Percentiles rank a stretch among this genome's conserved stretches.
Conservation (phyloP, 2,888 invertebrate genomes). For the Limnephilus lunatus region DNA sequence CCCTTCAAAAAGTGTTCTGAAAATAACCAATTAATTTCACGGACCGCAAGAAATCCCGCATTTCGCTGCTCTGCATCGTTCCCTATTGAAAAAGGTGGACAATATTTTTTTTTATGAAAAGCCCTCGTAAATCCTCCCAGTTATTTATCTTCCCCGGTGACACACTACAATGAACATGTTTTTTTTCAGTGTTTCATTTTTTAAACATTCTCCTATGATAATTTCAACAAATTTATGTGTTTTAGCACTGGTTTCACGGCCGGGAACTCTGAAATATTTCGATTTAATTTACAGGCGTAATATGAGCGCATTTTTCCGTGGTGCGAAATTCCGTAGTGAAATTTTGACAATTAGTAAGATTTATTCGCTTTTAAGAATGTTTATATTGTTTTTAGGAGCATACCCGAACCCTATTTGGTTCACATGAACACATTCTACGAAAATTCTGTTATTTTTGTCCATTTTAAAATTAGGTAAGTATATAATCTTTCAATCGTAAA, state of each 20-base stretch:
- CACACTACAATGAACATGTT: conserved; percentile 51
- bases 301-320: conserved; percentile 16
- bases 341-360: not conserved
- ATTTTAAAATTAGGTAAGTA: not conserved
- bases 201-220: conserved; percentile 43
- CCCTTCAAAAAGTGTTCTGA: not conserved
- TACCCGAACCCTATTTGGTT: not conserved
- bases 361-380: conserved; percentile 11
- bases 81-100: conserved; percentile 53
- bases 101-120: conserved; percentile 49
- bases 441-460: too few species aligned
- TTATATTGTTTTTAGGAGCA: not conserved
- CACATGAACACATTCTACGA: not conserved
- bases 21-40: conserved; percentile 51
- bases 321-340: conserved; percentile 30
- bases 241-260: conserved; percentile 29
- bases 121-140: conserved; percentile 21
- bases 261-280: conserved; percentile 29
- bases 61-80: conserved; percentile 23
- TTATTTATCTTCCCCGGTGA: conserved; percentile 40
- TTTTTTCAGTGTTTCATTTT: conserved; percentile 32
- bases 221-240: conserved; percentile 36
- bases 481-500: too few species aligned
- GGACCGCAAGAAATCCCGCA: conserved; percentile 45
- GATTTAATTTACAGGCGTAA: conserved; percentile 43